A percentile compares a stretch with the other conserved stretches of the same genome.
Conservation (phyloP, 2,113 vertebrate species). For the Nyctereutes procyonoides region DNA sequence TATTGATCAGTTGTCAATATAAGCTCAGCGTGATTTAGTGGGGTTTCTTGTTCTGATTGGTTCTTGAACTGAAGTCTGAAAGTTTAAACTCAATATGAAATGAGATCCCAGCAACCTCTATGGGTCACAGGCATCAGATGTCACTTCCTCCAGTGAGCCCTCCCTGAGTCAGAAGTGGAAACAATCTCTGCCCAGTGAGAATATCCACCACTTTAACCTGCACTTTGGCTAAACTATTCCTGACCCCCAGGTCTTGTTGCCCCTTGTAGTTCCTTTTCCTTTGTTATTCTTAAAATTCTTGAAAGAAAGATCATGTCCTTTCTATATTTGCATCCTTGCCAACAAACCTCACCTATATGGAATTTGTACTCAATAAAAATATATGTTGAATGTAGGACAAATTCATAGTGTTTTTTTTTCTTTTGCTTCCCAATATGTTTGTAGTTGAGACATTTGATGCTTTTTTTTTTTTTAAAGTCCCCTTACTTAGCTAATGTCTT, state of each 20-base stretch:
- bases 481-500: too few species aligned
- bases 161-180: background rate
- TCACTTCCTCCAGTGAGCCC: fast-evolving
- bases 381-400: background rate
- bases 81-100: background rate
- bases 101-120: too few species aligned
- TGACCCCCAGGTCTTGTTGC: background rate
- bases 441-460: background rate
- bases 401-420: background rate
- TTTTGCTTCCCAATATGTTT: background rate
- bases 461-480: background rate
- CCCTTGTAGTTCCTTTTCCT: background rate
- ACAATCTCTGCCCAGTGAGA: fast-evolving
- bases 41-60: background rate
- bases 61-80: background rate
- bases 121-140: background rate
- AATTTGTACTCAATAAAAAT: background rate
- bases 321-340: background rate
- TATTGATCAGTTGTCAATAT: background rate
- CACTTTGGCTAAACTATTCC: background rate
- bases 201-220: background rate
- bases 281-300: background rate
- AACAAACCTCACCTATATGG: background rate
- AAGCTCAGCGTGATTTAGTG: background rate
- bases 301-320: background rate